Conservation (phyloP, 2,888 invertebrate species). For the Scotopteryx bipunctaria region DNA sequence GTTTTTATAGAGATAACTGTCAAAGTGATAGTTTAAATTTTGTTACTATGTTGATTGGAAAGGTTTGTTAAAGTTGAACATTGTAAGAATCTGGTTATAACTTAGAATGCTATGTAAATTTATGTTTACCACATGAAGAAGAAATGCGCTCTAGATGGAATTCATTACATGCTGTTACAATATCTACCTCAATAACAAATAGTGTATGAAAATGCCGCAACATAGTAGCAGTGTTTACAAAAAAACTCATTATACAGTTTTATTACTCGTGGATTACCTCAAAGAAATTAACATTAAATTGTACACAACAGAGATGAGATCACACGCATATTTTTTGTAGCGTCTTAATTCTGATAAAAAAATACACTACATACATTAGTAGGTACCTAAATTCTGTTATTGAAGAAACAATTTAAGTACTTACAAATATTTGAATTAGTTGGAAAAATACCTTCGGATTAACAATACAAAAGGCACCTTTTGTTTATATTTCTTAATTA, state of each 20-base stretch:
- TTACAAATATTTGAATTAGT: background rate
- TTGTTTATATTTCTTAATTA: slow-evolving; percentile 39
- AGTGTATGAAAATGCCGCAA: slow-evolving; percentile 45
- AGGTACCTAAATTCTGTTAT: too few relatives aligned
- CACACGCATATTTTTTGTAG: too few relatives aligned
- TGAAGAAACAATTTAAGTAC: background rate
- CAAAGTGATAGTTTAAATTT: too few relatives aligned
- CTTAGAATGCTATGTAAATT: too few relatives aligned
- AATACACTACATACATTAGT: too few relatives aligned
- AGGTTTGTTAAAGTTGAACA: too few relatives aligned
- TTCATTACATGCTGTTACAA: slow-evolving; percentile 18
- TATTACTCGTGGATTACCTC: background rate
- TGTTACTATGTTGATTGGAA: too few relatives aligned
- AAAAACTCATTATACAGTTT: slow-evolving; percentile 16
- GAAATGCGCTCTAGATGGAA: background rate
- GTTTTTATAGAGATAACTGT: too few relatives aligned
- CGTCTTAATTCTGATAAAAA: too few relatives aligned
- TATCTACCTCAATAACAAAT: slow-evolving; percentile 43
- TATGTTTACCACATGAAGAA: too few relatives aligned
- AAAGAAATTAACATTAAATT: slow-evolving; percentile 19
- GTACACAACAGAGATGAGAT: slow-evolving; percentile 9
- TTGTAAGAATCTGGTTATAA: too few relatives aligned
- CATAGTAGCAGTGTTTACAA: slow-evolving; percentile 11
- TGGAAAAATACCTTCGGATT: background rate
- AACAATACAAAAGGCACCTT: slow-evolving; percentile 11